Evolutionary conservation across 2,113 vertebrate species (phyloP).

Genomic region (Phylloscopus trochiloides): DNA sequence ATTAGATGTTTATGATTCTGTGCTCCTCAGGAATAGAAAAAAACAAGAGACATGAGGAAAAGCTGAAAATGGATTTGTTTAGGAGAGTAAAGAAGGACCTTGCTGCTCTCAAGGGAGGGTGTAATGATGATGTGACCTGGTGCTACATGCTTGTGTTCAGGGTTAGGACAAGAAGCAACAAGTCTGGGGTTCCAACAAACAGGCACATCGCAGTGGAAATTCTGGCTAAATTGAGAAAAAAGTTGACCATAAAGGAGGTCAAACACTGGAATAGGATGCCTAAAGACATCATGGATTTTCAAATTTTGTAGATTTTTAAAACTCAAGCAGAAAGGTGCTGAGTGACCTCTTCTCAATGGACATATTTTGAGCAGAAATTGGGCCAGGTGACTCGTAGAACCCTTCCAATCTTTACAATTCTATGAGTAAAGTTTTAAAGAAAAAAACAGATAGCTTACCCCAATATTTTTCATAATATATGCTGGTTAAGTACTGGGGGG

Average conservation of each 20-base stretch:
- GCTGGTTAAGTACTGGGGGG: background rate
- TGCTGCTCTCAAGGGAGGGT: background rate
- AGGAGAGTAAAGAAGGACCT: background rate
- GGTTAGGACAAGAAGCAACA: background rate
- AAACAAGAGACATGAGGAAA: background rate
- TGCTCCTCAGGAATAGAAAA: background rate
- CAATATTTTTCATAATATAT: background rate
- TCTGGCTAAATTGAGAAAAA: background rate
- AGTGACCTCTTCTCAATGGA: background rate
- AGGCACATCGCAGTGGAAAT: background rate
- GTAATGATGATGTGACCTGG: background rate
- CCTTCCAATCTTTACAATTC: background rate
- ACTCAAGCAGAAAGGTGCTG: background rate
- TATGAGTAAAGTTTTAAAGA: background rate
- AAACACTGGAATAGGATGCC: background rate
- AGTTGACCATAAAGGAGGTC: rapidly evolving
- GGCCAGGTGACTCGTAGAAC: background rate
- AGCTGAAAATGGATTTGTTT: background rate
- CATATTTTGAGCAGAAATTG: background rate
- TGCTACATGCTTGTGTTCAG: background rate
- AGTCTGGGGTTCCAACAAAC: too few species aligned
- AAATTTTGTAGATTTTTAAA: background rate
- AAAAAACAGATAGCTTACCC: background rate
- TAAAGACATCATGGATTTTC: background rate
- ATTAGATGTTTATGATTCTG: background rate